Base-by-base conservation (phyloP, 2,888 invertebrate genomes). In the Gymnosoma rotundatum region DNA sequence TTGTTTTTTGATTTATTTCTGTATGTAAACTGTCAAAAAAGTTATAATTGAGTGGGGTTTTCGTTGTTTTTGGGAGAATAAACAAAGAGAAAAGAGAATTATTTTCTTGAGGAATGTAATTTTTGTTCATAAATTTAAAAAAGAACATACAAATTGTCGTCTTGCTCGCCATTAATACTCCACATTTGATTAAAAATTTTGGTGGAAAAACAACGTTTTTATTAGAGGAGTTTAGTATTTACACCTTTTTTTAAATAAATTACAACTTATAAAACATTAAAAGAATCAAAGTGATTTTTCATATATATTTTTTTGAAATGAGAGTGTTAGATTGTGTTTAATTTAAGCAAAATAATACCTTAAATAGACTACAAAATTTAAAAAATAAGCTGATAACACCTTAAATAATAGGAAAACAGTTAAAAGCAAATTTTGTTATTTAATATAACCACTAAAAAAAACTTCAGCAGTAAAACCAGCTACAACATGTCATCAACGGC, bases 401-500 rank as follows among this genome's bases (percentile, higher is more conserved):
- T 72, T n/a, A 66, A 78, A 36, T 63, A 61, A 42, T 56, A 64
- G 66, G 21, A 48, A 72, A 72, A 38, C 14, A 69, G 58, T 67
- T 64, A 21, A 60, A 67, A 36, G 36, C 45, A 10, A 48, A 66
- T 58, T 64, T 14, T 54, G 25, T 60, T 63, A 66, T 61, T 73
- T 56, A 75, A 81, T 61, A 75, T 20, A 72, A 67, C 42, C 21
- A 58, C 8, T 18, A 25, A 48, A 7, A 50, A 54, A 9, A 63
- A 20, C 63, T n/a, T 8, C 48, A 50, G 74, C 85, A 48, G 50
- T 21, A 54, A 52, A n/a, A 32, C 2, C 45, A 86, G 85, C n/a
- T 85, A 87, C 88, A 88, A 64, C 86, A 86, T 38, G 84, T 75
- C 81, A 66, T 74, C 78, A 75, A 76, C 45, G 25, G 70, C 48